A percentile compares a stretch with the other conserved stretches of the same genome.
phyloP scores from a whole-genome alignment of 1,140 invertebrate genomes.

The Eupeodes corollae region DNA sequence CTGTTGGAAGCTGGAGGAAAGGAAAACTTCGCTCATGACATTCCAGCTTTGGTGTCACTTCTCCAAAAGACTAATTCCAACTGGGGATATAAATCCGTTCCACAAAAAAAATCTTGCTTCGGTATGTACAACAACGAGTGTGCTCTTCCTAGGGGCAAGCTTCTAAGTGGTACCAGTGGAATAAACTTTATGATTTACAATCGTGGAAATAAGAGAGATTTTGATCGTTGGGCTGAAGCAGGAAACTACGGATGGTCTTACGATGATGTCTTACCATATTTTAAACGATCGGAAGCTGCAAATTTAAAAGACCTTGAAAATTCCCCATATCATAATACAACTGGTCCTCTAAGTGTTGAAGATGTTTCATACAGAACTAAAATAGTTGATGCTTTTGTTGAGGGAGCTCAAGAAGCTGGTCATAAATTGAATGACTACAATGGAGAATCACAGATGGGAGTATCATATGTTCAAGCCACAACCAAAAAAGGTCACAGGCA shows the following conservation, averaged over 20 bases:
- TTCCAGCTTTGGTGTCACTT: slow-evolving; percentile 50
- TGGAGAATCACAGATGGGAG: slow-evolving; percentile 47
- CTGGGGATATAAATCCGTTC: slow-evolving; percentile 54
- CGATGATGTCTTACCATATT: slow-evolving; percentile 54
- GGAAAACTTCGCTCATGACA: slow-evolving; percentile 51
- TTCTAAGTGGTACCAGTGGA: slow-evolving; percentile 56
- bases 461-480: slow-evolving; percentile 54
- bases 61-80: slow-evolving; percentile 43
- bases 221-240: slow-evolving; percentile 54
- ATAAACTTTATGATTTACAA: slow-evolving; percentile 79
- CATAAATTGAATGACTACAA: slow-evolving; percentile 49
- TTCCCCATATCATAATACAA: slow-evolving; percentile 40
- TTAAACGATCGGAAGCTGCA: slow-evolving; percentile 45
- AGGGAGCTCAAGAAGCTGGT: slow-evolving; percentile 45
- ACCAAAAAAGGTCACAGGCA: slow-evolving; percentile 40
- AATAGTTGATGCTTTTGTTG: slow-evolving; percentile 46
- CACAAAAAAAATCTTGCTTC: slow-evolving; percentile 45
- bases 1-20: slow-evolving; percentile 51
- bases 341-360: slow-evolving; percentile 41
- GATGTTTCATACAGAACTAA: slow-evolving; percentile 41
- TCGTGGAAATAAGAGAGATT: slow-evolving; percentile 59
- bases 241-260: slow-evolving; percentile 60
- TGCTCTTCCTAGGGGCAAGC: slow-evolving; percentile 46
- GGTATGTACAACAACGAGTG: slow-evolving; percentile 40
- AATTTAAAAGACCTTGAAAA: slow-evolving; percentile 37